phyloP scores from a whole-genome alignment of 2,113 vertebrate genomes.

The Gorsachius goisagi region DNA sequence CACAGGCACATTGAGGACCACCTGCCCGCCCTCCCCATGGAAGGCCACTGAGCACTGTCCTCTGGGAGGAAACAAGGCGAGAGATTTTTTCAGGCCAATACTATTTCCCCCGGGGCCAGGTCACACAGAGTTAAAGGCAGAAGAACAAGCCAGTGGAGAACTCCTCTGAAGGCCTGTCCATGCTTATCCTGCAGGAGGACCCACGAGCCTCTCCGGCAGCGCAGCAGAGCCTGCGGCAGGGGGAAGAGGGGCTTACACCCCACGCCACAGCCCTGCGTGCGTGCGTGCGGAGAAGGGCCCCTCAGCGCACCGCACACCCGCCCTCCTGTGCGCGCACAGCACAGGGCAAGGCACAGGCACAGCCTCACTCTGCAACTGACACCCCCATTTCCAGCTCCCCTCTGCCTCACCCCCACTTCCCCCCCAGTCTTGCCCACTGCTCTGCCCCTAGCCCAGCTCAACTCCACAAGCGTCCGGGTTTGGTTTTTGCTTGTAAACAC shows the following conservation, averaged over 20 bases:
- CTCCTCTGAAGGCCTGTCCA: too few relatives aligned
- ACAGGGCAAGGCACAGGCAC: fast-evolving
- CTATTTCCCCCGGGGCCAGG: not conserved
- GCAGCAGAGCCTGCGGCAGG: fast-evolving
- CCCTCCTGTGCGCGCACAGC: fast-evolving
- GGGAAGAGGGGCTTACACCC: too few relatives aligned
- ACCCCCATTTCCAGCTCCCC: not conserved
- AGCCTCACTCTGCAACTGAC: fast-evolving
- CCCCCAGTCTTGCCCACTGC: too few relatives aligned
- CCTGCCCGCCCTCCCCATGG: fast-evolving
- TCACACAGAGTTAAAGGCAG: not conserved
- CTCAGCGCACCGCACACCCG: fast-evolving
- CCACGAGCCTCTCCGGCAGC: fast-evolving
- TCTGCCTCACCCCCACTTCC: not conserved
- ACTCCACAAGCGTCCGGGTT: fast-evolving
- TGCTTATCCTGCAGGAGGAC: fast-evolving
- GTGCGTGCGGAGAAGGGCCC: fast-evolving
- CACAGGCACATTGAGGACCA: fast-evolving
- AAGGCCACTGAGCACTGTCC: fast-evolving
- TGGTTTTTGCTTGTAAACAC: not conserved
- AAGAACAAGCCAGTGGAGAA: too few relatives aligned
- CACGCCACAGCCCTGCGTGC: not conserved
- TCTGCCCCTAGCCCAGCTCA: not conserved
- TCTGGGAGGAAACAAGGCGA: fast-evolving
- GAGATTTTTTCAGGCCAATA: fast-evolving